Conservation (phyloP, 2,113 vertebrate genomes). For the Entomyzon cyanotis region DNA sequence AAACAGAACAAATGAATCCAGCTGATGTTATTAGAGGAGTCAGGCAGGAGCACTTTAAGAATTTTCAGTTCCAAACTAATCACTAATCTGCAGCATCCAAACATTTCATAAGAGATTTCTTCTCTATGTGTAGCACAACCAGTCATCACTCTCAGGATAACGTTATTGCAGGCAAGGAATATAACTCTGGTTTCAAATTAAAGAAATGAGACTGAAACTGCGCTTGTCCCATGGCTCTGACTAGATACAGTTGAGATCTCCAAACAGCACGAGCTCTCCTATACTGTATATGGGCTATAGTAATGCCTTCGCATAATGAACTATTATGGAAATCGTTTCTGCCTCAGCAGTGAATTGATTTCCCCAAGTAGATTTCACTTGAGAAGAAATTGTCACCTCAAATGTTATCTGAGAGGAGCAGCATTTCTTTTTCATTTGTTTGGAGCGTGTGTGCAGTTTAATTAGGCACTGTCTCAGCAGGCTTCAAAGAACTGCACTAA, state of each 20-base stretch:
- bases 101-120: background rate
- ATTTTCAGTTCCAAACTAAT: conserved; percentile 26
- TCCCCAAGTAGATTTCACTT: conserved; percentile 10
- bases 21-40: background rate
- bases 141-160: background rate
- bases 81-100: background rate
- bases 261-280: background rate
- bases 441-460: background rate
- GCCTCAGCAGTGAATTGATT: conserved; percentile 25
- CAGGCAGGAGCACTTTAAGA: background rate
- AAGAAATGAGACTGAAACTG: background rate
- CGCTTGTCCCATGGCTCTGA: background rate
- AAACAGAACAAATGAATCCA: background rate
- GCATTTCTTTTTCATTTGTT: background rate
- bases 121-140: background rate
- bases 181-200: background rate
- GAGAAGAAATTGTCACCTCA: conserved; percentile 8
- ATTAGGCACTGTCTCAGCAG: conserved; percentile 12
- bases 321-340: conserved; percentile 1
- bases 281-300: background rate
- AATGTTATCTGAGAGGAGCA: conserved; percentile 30
- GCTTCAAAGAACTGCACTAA: background rate
- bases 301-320: background rate
- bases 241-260: background rate
- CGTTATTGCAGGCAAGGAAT: background rate